Conservation (phyloP, 2,113 vertebrate genomes). For the Vombatus ursinus region DNA sequence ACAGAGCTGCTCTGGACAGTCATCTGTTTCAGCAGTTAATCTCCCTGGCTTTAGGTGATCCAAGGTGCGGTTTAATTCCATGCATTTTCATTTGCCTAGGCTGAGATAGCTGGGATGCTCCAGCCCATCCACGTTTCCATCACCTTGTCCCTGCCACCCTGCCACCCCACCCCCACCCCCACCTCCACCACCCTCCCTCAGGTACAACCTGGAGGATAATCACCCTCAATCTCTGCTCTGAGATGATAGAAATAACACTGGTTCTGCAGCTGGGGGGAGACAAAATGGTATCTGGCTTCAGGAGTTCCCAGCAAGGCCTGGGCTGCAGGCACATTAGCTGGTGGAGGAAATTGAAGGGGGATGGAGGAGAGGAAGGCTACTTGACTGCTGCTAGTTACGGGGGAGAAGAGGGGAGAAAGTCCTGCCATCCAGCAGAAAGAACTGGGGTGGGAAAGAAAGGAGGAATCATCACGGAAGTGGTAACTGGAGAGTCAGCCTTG, state of each 20-base stretch:
- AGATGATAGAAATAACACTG: not conserved
- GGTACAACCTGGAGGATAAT: not conserved
- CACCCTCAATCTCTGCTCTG: not conserved
- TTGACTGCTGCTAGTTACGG: not conserved
- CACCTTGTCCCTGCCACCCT: not conserved
- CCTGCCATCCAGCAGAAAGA: not conserved
- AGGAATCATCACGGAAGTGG: not conserved
- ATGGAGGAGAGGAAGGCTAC: not conserved
- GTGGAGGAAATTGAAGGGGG: not conserved
- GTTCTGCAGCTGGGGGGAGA: not conserved
- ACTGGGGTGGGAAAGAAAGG: not conserved
- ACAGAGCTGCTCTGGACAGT: conserved; percentile 19
- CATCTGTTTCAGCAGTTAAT: not conserved
- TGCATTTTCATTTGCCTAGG: not conserved
- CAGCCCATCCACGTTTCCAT: not conserved
- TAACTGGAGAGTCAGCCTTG: not conserved
- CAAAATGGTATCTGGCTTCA: not conserved
- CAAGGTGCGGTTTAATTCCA: not conserved
- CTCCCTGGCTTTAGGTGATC: conserved; percentile 1
- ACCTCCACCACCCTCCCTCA: not conserved
- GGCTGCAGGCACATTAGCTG: not conserved
- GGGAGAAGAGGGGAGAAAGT: not conserved
- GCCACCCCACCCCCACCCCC: not conserved
- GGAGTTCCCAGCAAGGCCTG: not conserved
- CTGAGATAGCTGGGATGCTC: not conserved